Conservation (phyloP, 2,888 invertebrate genomes). For the Apotomis turbidana region DNA sequence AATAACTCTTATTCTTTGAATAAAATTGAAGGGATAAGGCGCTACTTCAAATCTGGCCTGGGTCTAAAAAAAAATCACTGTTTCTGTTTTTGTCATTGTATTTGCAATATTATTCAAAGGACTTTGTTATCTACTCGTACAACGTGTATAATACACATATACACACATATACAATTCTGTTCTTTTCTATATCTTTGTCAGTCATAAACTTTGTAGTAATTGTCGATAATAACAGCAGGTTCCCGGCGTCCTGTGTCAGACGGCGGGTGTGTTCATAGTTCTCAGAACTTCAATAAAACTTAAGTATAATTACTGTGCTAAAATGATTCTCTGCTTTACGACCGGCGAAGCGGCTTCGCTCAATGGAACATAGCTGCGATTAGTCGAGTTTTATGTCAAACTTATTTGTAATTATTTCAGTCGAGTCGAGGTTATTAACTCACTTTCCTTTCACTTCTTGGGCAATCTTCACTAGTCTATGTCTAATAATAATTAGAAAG, state of each 20-base stretch:
- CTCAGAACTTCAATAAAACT: constrained; percentile 18
- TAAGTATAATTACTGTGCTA: constrained; percentile 6
- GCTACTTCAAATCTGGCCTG: too few relatives aligned
- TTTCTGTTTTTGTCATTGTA: too few relatives aligned
- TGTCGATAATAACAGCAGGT: constrained; percentile 6
- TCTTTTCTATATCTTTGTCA: not conserved
- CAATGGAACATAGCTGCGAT: not conserved
- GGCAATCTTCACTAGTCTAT: too few relatives aligned
- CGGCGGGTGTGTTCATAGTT: constrained; percentile 6
- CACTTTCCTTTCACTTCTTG: too few relatives aligned
- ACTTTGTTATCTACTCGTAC: too few relatives aligned
- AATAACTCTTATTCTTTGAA: too few relatives aligned
- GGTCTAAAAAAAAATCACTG: too few relatives aligned
- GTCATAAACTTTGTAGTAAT: constrained; percentile 7
- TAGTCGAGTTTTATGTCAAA: not conserved
- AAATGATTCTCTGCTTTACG: constrained; percentile 26
- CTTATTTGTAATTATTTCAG: not conserved
- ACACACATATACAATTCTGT: not conserved
- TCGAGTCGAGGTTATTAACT: too few relatives aligned
- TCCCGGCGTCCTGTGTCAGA: not conserved
- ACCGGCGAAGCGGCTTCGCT: not conserved
- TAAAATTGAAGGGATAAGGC: too few relatives aligned
- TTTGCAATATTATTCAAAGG: too few relatives aligned
- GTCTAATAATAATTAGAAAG: too few relatives aligned
- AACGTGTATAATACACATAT: too few relatives aligned